Evolutionary conservation across 2,888 invertebrate species (phyloP).

Genomic region (Agonopterix subpropinquella): DNA sequence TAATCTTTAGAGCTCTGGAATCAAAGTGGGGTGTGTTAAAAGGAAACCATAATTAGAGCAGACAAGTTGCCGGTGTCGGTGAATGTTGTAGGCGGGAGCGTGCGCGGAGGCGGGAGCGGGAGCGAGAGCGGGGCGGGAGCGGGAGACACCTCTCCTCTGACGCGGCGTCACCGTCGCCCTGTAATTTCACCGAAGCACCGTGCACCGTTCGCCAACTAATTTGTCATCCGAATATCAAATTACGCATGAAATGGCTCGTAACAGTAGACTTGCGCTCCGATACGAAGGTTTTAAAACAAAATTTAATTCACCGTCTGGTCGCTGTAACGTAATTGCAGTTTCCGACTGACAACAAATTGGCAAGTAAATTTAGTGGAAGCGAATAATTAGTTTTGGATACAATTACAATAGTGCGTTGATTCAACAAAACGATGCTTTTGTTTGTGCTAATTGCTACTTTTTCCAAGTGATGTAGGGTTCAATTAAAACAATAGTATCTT

Average conservation of each 20-base stretch:
- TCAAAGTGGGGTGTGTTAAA: slow-evolving; percentile 45
- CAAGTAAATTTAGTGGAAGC: slow-evolving; percentile 48
- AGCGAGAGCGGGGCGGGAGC: slow-evolving; percentile 9
- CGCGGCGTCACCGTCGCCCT: slow-evolving; percentile 31
- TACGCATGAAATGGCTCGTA: slow-evolving; percentile 68
- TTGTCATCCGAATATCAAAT: slow-evolving; percentile 74
- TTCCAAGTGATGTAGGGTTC: neutral
- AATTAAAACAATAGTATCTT: neutral
- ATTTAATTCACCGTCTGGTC: slow-evolving; percentile 54
- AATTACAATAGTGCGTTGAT: slow-evolving; percentile 8
- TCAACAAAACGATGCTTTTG: slow-evolving; percentile 2
- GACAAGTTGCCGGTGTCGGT: slow-evolving; percentile 32
- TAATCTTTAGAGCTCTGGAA: slow-evolving; percentile 43
- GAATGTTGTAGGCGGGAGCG: neutral
- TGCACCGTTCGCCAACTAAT: slow-evolving; percentile 59
- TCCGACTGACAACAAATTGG: slow-evolving; percentile 49
- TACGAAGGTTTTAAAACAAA: slow-evolving; percentile 61
- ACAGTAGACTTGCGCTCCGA: slow-evolving; percentile 53
- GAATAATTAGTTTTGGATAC: slow-evolving; percentile 27
- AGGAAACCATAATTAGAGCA: slow-evolving; percentile 57
- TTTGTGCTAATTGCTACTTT: neutral
- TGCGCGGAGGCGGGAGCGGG: slow-evolving; percentile 12
- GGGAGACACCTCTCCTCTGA: slow-evolving; percentile 13
- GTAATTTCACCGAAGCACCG: slow-evolving; percentile 50
- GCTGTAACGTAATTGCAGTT: slow-evolving; percentile 49